These are phyloP conservation scores for Pogonognathellus flavescens DNA, from an alignment of 1,140 invertebrate species.

Conservation along the genomic window DNA sequence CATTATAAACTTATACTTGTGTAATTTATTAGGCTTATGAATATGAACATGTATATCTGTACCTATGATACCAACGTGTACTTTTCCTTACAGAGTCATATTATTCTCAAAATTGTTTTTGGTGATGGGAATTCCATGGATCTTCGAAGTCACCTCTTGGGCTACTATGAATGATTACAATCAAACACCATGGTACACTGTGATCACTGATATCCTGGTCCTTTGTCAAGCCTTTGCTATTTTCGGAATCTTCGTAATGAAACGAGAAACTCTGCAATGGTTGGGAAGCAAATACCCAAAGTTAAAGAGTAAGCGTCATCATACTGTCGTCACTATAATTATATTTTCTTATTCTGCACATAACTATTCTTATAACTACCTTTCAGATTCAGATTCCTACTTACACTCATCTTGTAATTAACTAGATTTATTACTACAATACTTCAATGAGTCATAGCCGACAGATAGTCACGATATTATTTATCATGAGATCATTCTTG, in stretches of 20 bases:
- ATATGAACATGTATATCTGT: not conserved
- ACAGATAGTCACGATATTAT: too few relatives aligned
- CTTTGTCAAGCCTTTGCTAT: slow-evolving; percentile 88
- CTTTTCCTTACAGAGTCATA: slow-evolving; percentile 72
- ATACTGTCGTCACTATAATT: not conserved
- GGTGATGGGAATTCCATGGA: slow-evolving; percentile 82
- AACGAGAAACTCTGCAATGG: not conserved
- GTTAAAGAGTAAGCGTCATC: slow-evolving; percentile 22
- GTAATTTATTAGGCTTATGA: too few relatives aligned
- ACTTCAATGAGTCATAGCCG: too few relatives aligned
- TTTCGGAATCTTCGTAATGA: slow-evolving; percentile 87
- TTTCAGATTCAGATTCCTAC: too few relatives aligned
- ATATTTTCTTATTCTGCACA: not conserved
- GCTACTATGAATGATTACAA: slow-evolving; percentile 65
- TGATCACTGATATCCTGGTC: slow-evolving; percentile 77
- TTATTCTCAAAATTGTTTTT: slow-evolving; percentile 80
- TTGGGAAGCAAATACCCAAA: slow-evolving; percentile 28
- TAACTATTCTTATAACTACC: not conserved
- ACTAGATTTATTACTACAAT: too few relatives aligned
- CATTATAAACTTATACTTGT: too few relatives aligned
- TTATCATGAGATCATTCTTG: too few relatives aligned
- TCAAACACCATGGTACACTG: slow-evolving; percentile 68
- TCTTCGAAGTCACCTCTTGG: slow-evolving; percentile 78
- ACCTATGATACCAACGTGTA: not conserved
- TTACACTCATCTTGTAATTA: too few relatives aligned